Evolutionary conservation across 2,888 invertebrate species (phyloP).

Genomic region (Gibbula magus): DNA sequence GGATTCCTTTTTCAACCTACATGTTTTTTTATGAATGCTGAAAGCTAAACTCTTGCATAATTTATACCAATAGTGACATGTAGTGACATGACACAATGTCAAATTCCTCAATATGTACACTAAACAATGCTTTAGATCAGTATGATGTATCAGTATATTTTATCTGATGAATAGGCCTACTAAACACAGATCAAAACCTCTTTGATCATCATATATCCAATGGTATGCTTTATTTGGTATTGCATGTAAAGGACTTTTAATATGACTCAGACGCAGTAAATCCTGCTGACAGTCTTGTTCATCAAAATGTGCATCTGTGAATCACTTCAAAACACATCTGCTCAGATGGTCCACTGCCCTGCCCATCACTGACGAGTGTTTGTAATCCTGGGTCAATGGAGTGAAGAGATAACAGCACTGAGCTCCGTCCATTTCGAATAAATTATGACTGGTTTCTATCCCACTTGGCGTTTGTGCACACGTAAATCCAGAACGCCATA

Average conservation of each 20-base stretch:
- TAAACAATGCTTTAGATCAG: too few species aligned
- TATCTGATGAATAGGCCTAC: too few species aligned
- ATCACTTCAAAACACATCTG: constrained; percentile 6
- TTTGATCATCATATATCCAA: too few species aligned
- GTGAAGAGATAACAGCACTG: background rate
- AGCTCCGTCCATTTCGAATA: constrained; percentile 3
- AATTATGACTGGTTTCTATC: background rate
- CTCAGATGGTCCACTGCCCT: background rate
- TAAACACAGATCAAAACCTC: too few species aligned
- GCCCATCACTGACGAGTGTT: background rate
- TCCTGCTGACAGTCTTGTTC: background rate
- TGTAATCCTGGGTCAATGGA: constrained; percentile 9
- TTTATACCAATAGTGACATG: too few species aligned
- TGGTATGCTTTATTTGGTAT: too few species aligned
- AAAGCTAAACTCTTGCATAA: too few species aligned
- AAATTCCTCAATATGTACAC: too few species aligned
- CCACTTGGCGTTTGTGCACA: background rate
- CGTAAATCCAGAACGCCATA: background rate
- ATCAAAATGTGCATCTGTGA: background rate
- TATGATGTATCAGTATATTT: too few species aligned
- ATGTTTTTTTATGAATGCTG: too few species aligned
- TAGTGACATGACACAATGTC: too few species aligned
- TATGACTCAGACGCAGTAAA: background rate
- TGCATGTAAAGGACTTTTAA: background rate
- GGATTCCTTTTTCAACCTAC: too few species aligned